phyloP scores from a whole-genome alignment of 2,113 vertebrate genomes.

The Rhea pennata region DNA sequence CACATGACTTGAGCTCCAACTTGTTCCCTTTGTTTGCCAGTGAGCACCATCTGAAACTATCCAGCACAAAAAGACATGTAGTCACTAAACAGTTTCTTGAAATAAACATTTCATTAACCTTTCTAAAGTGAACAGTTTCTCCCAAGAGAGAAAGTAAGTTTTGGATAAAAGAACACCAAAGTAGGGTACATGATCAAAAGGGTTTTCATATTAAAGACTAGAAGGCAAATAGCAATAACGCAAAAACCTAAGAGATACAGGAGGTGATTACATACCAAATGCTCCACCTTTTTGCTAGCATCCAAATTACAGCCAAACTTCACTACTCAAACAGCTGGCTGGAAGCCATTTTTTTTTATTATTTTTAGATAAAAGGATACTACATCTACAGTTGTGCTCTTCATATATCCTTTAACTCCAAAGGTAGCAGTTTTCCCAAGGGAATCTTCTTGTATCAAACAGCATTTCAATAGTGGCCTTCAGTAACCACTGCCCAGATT shows the following conservation, averaged over 20 bases:
- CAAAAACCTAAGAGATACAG: background rate
- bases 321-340: background rate
- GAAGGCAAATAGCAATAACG: background rate
- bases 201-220: background rate
- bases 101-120: slow-evolving; percentile 47
- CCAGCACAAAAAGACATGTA: background rate
- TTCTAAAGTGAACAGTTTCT: background rate
- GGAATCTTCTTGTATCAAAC: background rate
- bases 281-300: background rate
- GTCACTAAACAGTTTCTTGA: background rate
- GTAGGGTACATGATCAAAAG: background rate
- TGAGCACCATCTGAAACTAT: background rate
- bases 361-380: background rate
- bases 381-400: background rate
- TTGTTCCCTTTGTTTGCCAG: background rate
- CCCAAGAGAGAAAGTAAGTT: background rate
- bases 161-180: slow-evolving; percentile 7
- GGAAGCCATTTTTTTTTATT: background rate
- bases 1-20: background rate
- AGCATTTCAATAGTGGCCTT: background rate
- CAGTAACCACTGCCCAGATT: background rate
- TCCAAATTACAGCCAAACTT: background rate
- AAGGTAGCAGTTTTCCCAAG: background rate
- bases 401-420: background rate
- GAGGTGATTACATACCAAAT: slow-evolving; percentile 5